Base-by-base conservation (phyloP, 2,113 vertebrate species). In the Gavia stellata region DNA sequence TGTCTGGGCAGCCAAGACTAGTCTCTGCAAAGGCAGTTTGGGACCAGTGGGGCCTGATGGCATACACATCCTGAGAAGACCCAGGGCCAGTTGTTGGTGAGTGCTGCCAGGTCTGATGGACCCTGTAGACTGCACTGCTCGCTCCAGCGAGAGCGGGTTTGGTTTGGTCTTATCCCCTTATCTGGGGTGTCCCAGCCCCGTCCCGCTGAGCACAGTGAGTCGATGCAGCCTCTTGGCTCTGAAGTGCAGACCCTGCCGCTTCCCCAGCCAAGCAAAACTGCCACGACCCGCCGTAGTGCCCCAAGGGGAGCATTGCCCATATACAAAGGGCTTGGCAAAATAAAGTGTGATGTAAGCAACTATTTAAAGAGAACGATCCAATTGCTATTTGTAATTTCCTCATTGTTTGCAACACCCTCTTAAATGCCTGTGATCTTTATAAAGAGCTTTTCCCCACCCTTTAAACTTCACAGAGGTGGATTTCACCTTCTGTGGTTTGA, bases 401-500 rank as follows among this genome's bases (percentile, higher is more conserved):
- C 53, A n/a, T 92, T 96, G 88, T 97, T 96, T 89, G 96, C 88
- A 91, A 81, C 86, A 94, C 82, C 79, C 92, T 93, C 26, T 93
- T 83, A 92, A 93, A 66, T 84, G 75, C 86, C 70, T 90, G 38
- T 86, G 94, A 96, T 96, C 94, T 88, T 81, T 87, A 49, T 61
- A 91, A 96, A 96, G 91, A 86, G 91, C 88, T 90, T 95, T 90
- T 50, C 84, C 44, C 61, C 62, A 91, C 74, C 52, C 44, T 86
- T 95, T 95, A 92, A 96, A 92, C 86, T 84, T 94, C 65, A 68
- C 81, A 82, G 65, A 79, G 84, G n/a, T 94, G 77, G 68, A n/a
- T 94, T 96, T 96, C 92, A 87, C 92, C 84, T 92, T 89, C 80
- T 92, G 95, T 81, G 94, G 68, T 91, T 93, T 93, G 92, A 92